Conservation (phyloP, 2,797 vertebrate species). For the Ctenochaetus hawaiiensis region DNA sequence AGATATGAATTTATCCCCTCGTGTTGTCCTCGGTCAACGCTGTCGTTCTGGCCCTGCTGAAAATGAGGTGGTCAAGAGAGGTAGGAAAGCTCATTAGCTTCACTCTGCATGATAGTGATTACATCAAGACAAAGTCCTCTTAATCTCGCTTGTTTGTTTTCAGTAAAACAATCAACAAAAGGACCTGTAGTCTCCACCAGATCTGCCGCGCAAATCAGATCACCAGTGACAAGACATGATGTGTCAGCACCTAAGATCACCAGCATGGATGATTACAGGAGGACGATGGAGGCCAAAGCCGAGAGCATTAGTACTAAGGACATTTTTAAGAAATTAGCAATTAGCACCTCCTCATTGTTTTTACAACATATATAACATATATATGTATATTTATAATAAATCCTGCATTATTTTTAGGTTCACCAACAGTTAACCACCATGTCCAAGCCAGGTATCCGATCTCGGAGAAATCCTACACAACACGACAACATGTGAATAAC, state of each 20-base stretch:
- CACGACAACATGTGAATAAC: conserved; percentile 38
- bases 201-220: background rate
- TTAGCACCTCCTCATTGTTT: background rate
- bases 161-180: conserved; percentile 52
- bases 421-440: conserved; percentile 12
- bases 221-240: conserved; percentile 11
- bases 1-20: conserved; percentile 38
- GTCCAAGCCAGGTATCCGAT: background rate
- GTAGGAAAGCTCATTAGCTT: conserved; percentile 32
- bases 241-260: background rate
- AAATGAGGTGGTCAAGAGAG: conserved; percentile 25
- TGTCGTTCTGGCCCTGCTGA: background rate
- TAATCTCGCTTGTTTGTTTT: conserved; percentile 38
- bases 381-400: too few relatives aligned
- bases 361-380: background rate
- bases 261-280: conserved; percentile 66
- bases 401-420: conserved; percentile 36
- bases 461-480: background rate
- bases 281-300: conserved; percentile 49
- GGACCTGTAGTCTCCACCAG: conserved; percentile 13
- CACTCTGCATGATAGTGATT: background rate
- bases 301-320: conserved; percentile 43
- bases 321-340: background rate
- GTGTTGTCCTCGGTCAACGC: conserved; percentile 36
- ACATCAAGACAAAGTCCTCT: background rate